Conservation (phyloP, 2,113 vertebrate genomes). For the Connochaetes taurinus region DNA sequence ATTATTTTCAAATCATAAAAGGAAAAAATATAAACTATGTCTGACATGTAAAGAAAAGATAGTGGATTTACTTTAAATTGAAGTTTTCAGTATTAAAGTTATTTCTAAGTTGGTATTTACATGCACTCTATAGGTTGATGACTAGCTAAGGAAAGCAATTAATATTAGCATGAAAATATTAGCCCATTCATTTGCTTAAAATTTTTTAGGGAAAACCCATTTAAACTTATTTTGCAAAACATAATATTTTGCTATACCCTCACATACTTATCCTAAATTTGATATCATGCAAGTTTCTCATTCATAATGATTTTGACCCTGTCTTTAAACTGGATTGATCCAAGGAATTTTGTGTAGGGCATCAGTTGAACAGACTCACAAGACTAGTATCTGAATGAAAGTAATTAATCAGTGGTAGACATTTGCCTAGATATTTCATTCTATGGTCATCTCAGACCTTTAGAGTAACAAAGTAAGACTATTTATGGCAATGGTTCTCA, state of each 20-base stretch:
- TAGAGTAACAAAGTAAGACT: background rate
- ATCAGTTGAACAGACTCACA: background rate
- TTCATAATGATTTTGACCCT: background rate
- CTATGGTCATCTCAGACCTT: background rate
- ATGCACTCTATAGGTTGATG: background rate
- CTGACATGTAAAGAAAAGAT: conserved; percentile 39
- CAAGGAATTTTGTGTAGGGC: background rate
- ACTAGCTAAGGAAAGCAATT: background rate
- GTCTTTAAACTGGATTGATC: background rate
- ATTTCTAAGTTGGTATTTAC: background rate
- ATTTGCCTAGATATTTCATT: background rate
- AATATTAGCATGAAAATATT: background rate
- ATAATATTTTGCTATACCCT: background rate
- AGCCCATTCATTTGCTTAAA: background rate
- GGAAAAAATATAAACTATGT: conserved; percentile 19
- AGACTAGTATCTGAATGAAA: background rate
- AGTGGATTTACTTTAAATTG: background rate
- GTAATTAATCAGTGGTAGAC: background rate
- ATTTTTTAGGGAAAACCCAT: background rate
- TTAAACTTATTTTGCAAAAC: background rate
- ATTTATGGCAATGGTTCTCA: background rate
- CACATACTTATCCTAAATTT: background rate
- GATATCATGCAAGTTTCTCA: background rate
- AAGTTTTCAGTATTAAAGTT: background rate
- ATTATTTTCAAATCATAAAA: background rate